Evolutionary conservation across 1,140 invertebrate genomes (phyloP), one percentile per base, ranked within the genome.

Genomic region (Calosoma granatense): DNA sequence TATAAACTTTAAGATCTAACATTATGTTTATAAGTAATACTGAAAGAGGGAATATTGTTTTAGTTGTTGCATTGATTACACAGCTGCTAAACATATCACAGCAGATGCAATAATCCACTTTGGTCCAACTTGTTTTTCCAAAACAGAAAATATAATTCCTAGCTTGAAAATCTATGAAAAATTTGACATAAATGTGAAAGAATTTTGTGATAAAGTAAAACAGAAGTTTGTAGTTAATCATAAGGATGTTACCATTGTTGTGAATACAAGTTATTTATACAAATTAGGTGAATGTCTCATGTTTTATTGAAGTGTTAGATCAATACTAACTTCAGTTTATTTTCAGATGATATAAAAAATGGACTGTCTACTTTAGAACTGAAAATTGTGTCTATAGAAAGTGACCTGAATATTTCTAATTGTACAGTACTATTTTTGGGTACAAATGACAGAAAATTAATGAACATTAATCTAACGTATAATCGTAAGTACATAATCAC

Each of bases 51-150:
- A 22, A 54, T 52, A 53, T 52, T 62, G 59, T 74, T 77, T 60
- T 65, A 87, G 91, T 72, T 98, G 94, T 71, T 98, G 94, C 74
- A 84, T 94, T 3, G 94, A 98, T 75, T 90, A 93, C 73, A 82
- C 94, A 26, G 86, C 91, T 39, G 90, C 92, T 2, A 82, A 89
- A 69, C 94, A 97, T 74, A 79, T 87, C n/a, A 71, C 81, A 54
- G 85, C 85, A 1, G 87, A 96, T 75, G 83, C 83, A 53, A 75
- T 97, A 9, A 84, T 97, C 61, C 94, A 98, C 73, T 97, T 91
- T 78, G 94, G 94, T 1, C 84, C 85, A 63, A 81, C 85, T 2
- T 98, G 94, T 72, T 81, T 95, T 26, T 88, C 86, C 55, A 84
- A 81, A 63, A 83, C 83, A 11, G 80, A 81, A 0, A 75, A 76